These are phyloP conservation scores for Trachymyrmex septentrionalis DNA, from an alignment of 1,140 invertebrate species.

Conservation along the genomic window DNA sequence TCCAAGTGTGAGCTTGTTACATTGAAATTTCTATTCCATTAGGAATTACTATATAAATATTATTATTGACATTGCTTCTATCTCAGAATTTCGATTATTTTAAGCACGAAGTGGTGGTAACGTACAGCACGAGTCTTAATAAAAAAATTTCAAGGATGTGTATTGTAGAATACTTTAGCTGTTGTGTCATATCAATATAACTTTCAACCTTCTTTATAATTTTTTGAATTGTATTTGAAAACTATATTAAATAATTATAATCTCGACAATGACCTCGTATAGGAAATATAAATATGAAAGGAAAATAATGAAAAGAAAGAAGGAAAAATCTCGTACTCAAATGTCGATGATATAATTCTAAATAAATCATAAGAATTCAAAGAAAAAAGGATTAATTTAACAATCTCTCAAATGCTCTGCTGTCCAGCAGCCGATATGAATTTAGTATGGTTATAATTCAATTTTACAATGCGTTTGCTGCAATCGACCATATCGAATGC, in stretches of 20 bases:
- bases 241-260: neutral
- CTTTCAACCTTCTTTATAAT: neutral
- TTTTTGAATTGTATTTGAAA: neutral
- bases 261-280: constrained; percentile 52
- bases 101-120: neutral
- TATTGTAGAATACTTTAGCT: neutral
- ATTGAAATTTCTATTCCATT: constrained; percentile 73
- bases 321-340: neutral
- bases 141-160: constrained; percentile 1
- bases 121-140: neutral
- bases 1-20: constrained; percentile 65
- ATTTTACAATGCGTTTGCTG: constrained; percentile 10
- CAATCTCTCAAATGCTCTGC: constrained; percentile 21
- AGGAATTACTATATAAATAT: constrained; percentile 35
- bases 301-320: constrained; percentile 46
- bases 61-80: constrained; percentile 26
- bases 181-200: constrained; percentile 1
- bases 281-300: constrained; percentile 46
- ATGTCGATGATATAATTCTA: neutral
- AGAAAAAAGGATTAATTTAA: constrained; percentile 23
- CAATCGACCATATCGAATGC: neutral
- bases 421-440: constrained; percentile 64
- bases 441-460: constrained; percentile 9
- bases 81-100: neutral
- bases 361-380: neutral